Conservation (phyloP, 2,113 vertebrate species). For the Rhizomys pruinosus region DNA sequence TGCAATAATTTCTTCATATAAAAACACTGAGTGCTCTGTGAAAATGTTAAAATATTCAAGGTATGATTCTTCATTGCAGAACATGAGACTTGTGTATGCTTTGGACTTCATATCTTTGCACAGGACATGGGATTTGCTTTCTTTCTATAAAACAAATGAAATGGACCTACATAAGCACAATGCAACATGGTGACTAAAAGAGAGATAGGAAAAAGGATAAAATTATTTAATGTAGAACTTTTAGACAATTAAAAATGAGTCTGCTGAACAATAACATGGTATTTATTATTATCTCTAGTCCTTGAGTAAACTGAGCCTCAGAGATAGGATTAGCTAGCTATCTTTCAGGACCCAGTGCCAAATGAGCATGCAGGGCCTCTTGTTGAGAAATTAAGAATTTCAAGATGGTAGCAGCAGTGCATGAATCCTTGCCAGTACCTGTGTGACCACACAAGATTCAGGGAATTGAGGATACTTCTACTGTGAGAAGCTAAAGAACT, state of each 20-base stretch:
- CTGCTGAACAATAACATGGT: background rate
- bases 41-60: slow-evolving; percentile 46
- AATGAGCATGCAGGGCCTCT: slow-evolving; percentile 1
- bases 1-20: slow-evolving; percentile 52
- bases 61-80: background rate
- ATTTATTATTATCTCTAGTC: background rate
- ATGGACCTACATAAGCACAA: background rate
- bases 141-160: slow-evolving; percentile 44
- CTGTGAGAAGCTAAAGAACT: background rate
- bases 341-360: background rate
- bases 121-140: background rate
- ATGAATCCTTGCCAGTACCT: background rate
- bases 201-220: slow-evolving; percentile 38
- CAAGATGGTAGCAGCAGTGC: background rate
- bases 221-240: slow-evolving; percentile 9
- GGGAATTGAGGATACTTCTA: background rate
- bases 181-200: slow-evolving; percentile 32
- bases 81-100: background rate
- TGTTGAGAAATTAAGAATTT: slow-evolving; percentile 19
- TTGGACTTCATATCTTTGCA: background rate
- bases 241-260: slow-evolving; percentile 56
- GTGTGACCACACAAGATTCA: background rate
- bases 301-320: background rate
- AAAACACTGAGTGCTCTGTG: slow-evolving; percentile 55
- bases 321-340: background rate